Base-by-base conservation (phyloP, 2,797 vertebrate species). In the Sylvia borin region DNA sequence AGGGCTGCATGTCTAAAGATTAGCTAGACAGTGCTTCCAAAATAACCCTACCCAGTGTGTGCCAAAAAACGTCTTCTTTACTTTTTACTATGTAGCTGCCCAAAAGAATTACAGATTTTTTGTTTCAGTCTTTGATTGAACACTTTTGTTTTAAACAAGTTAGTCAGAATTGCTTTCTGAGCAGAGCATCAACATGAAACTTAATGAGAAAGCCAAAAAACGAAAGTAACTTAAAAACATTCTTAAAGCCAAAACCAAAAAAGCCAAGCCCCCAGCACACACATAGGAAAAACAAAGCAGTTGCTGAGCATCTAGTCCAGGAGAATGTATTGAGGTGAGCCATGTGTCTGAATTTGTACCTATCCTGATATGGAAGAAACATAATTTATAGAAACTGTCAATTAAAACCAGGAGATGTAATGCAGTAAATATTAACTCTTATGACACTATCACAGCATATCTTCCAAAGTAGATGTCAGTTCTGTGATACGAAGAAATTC, bases 241-340 rank as follows among this genome's bases (percentile, higher is more conserved):
- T 3, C 38, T 4, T 13, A 84, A 86, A 62, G 9, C 11, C 11
- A 64, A n/a, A 18, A 53, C 34, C 3, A 53, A 20, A 12, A 60
- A 62, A n/a, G 0, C 0, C 22, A 36, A 24, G 4, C 1, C 2
- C 3, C 0, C 5, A n/a, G 60, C 24, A 50, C 4, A 2, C 9
- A 24, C 6, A 36, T 5, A 38, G 8, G 7, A 31, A 73, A 68
- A 83, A 25, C 2, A 57, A 85, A 85, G 24, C 1, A n/a, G 12
- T 5, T 73, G 8, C 20, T 79, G 26, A 47, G 4, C 1, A 7
- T 34, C 15, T 47, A 42, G 8, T 58, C 58, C 15, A 17, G 21
- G 13, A 58, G 5, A 76, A 54, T 15, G 7, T 54, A 27, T 12
- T 84, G 15, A 16, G 8, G 18, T 43, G 58, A 68, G 10, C 13